Percentiles rank a stretch among this genome's conserved stretches.
phyloP scores from a whole-genome alignment of 2,113 vertebrate species.

The Elachura formosa region DNA sequence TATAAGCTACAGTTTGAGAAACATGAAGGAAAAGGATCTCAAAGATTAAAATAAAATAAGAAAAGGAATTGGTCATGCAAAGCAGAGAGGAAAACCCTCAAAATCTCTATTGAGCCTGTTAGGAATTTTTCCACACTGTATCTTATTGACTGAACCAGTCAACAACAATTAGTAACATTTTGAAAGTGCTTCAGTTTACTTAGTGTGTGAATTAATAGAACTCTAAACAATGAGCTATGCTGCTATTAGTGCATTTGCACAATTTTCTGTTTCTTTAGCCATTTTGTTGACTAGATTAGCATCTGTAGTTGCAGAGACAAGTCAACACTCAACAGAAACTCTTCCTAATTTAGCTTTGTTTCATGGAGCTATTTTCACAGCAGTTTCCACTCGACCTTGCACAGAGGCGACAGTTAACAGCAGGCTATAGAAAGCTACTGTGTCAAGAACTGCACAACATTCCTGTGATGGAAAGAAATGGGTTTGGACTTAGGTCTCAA shows the following conservation, averaged over 20 bases:
- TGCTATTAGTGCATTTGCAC: background rate
- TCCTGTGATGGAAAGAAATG: background rate
- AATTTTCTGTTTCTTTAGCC: background rate
- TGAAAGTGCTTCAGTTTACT: background rate
- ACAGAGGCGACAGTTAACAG: background rate
- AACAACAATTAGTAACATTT: background rate
- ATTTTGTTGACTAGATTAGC: background rate
- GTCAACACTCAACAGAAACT: background rate
- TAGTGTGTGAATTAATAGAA: background rate
- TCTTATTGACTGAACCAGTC: background rate
- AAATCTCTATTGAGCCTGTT: background rate
- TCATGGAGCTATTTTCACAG: constrained; percentile 15
- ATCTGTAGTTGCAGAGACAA: background rate
- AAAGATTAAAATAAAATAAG: background rate
- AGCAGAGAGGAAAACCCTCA: background rate
- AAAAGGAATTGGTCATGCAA: background rate
- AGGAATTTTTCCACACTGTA: background rate
- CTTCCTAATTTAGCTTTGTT: constrained; percentile 12
- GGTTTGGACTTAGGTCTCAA: background rate
- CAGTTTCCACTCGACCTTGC: background rate
- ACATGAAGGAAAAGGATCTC: background rate
- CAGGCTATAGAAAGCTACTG: background rate
- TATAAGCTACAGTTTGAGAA: background rate
- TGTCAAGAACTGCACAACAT: background rate
- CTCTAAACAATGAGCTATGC: background rate